These are phyloP conservation scores for Aphaenogaster floridana DNA, from an alignment of 1,140 invertebrate genomes.

Conservation along the genomic window DNA sequence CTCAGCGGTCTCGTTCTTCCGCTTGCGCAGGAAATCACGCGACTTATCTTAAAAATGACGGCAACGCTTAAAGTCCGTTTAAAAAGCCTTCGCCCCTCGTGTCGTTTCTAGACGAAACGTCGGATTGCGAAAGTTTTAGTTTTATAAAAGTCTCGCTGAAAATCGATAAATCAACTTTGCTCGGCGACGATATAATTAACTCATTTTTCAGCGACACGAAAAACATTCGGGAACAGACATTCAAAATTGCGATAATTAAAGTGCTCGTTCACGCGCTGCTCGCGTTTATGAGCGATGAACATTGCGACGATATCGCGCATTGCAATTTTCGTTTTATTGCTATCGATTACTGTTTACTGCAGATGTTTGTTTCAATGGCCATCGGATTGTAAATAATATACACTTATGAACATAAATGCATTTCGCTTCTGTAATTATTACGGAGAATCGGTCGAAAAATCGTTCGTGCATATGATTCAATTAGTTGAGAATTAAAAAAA, in stretches of 20 bases:
- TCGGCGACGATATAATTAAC: background rate
- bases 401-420: slow-evolving; percentile 31
- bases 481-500: slow-evolving; percentile 43
- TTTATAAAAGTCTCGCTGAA: background rate
- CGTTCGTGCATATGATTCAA: slow-evolving; percentile 38
- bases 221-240: background rate
- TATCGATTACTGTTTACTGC: slow-evolving; percentile 47
- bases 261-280: background rate
- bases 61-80: slow-evolving; percentile 13
- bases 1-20: background rate
- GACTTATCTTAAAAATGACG: slow-evolving; percentile 4
- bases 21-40: background rate
- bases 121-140: background rate
- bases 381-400: slow-evolving; percentile 32
- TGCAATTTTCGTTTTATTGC: slow-evolving; percentile 51
- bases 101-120: background rate
- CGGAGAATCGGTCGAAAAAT: slow-evolving; percentile 24
- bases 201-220: background rate
- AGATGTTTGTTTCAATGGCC: slow-evolving; percentile 32
- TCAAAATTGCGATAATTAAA: slow-evolving; percentile 31
- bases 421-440: slow-evolving; percentile 62
- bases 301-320: background rate
- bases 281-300: background rate
- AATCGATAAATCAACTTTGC: background rate
- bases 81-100: background rate